Evolutionary conservation across 92 coral and sea anemone genomes (phyloP), one percentile per base, ranked within the genome.

Genomic region (Nematostella vectensis): DNA sequence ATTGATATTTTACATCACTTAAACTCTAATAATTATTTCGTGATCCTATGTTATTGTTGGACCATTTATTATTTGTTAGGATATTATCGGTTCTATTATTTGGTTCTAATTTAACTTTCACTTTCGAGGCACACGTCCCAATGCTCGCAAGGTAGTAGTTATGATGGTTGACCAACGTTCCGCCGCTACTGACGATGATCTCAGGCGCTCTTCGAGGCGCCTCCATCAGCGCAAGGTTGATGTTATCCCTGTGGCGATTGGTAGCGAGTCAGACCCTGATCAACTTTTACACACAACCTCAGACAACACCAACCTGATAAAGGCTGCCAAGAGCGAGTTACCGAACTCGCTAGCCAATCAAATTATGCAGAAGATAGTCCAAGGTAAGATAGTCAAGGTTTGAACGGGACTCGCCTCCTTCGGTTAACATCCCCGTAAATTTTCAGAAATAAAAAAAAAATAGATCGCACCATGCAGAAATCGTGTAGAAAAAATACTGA

Each of bases 111-210:
- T n/a, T n/a, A n/a, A n/a, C n/a, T n/a, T n/a, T n/a, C n/a, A n/a
- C n/a, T 29, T 3, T 55, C 22, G 61, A 49, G 94, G 94, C 30
- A 78, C 76, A 39, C 77, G 94, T 4, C 85, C 94, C 6, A 71
- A 75, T 33, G 88, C 94, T 24, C 70, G 84, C 64, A 88, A 83
- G 42, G 85, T 81, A 11, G 51, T 88, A 27, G 80, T 88, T 16
- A 45, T 88, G 11, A 60, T 88, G 39, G 77, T 74, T 3, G 96
- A 88, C 42, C 74, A 65, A 39, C 71, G 48, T 27, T 83, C 93
- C 3, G 86, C 47, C 10, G 65, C 86, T 48, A 40, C 59, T 49
- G 47, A 47, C 11, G 56, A 58, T 8, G 57, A 81, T 24, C 61
- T 77, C n/a, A 59, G 29, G 52, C 48, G 75, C 21, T 83, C 74